These are phyloP conservation scores for Enteromius trimaculatus DNA, from an alignment of 2,797 vertebrate species.

Conservation along the genomic window DNA sequence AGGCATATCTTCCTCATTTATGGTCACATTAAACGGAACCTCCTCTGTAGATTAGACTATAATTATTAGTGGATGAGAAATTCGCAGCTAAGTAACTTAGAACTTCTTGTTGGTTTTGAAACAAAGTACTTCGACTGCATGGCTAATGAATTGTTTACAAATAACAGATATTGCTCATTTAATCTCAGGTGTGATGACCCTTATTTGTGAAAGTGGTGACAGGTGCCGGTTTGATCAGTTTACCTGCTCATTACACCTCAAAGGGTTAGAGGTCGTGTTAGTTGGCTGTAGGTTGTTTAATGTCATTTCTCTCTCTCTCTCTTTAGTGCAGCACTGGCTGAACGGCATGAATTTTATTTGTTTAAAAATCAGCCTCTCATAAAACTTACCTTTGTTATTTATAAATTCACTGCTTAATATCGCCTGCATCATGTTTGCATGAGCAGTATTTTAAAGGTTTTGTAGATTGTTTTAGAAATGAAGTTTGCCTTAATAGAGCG, in stretches of 20 bases:
- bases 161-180: constrained; percentile 39
- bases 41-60: neutral
- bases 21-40: neutral
- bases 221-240: constrained; percentile 29
- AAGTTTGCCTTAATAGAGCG: constrained; percentile 76
- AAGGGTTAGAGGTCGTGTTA: neutral
- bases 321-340: constrained; percentile 8
- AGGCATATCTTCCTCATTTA: constrained; percentile 19
- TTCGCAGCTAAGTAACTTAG: neutral
- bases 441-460: constrained; percentile 45
- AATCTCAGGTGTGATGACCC: constrained; percentile 51
- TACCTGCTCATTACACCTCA: constrained; percentile 9
- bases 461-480: constrained; percentile 52
- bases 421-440: constrained; percentile 57
- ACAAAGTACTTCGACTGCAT: constrained; percentile 23
- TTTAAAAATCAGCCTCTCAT: neutral
- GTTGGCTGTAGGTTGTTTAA: neutral
- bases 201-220: constrained; percentile 34
- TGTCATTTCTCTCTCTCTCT: neutral
- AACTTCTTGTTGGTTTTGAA: neutral
- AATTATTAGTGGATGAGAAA: neutral
- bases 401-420: constrained; percentile 43
- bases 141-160: constrained; percentile 28
- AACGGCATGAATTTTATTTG: neutral
- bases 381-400: constrained; percentile 32